Evolutionary conservation across 2,113 vertebrate species (phyloP).

Genomic region (Rousettus leschenaultii): DNA sequence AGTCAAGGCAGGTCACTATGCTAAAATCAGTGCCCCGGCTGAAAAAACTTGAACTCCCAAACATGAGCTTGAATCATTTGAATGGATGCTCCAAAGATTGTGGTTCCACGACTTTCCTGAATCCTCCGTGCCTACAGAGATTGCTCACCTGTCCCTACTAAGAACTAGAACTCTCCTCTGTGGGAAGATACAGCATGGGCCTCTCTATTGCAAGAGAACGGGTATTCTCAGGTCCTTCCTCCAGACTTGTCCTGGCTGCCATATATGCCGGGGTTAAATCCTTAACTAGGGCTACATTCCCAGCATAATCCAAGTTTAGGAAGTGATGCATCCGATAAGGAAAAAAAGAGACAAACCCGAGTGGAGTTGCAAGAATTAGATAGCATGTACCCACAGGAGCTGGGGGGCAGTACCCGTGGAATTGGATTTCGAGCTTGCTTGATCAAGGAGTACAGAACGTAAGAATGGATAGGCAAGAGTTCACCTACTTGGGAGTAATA

Average conservation of each 20-base stretch:
- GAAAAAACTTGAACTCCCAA: neutral
- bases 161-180: neutral
- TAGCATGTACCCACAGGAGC: neutral
- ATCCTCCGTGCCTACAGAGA: neutral
- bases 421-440: neutral
- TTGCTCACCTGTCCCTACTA: neutral
- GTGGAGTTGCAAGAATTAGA: neutral
- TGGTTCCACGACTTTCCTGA: neutral
- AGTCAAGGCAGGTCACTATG: neutral
- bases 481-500: neutral
- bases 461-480: neutral
- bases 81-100: neutral
- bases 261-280: too few relatives aligned
- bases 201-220: neutral
- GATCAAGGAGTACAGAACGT: neutral
- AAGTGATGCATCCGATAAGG: neutral
- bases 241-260: neutral
- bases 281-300: neutral
- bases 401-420: rapidly evolving
- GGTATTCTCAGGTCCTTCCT: neutral
- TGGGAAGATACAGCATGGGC: neutral
- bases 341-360: neutral
- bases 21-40: neutral
- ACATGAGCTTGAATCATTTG: neutral
- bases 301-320: neutral